Conservation (phyloP, 2,888 invertebrate species). For the Dynastes hyllus region DNA sequence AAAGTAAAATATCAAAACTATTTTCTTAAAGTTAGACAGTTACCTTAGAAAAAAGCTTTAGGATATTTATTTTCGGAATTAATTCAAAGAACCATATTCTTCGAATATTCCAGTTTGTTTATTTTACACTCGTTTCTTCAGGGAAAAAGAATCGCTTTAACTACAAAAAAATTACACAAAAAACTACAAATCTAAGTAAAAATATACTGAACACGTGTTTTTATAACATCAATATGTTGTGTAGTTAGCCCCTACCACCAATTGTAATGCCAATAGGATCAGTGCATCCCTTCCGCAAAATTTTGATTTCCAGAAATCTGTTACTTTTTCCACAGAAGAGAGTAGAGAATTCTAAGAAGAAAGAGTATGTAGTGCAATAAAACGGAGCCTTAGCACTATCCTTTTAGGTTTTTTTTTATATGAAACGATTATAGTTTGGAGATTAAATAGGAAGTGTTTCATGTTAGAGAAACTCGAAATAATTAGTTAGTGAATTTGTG, state of each 20-base stretch:
- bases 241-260: conserved; percentile 36
- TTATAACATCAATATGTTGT: neutral
- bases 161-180: neutral
- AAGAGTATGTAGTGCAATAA: conserved; percentile 11
- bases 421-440: conserved; percentile 11
- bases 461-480: conserved; percentile 15
- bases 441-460: conserved; percentile 16
- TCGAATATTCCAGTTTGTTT: no score
- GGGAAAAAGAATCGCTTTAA: neutral
- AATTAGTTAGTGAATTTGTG: conserved; percentile 21
- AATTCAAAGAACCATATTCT: no score
- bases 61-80: no score
- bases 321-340: conserved; percentile 49
- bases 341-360: conserved; percentile 12
- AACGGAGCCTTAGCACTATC: neutral
- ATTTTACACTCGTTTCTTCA: neutral
- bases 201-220: conserved; percentile 12
- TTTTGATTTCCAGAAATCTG: conserved; percentile 50
- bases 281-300: conserved; percentile 49
- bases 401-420: conserved; percentile 9
- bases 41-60: no score
- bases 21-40: neutral
- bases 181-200: neutral
- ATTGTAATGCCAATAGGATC: conserved; percentile 39
- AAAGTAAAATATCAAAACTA: conserved; percentile 3